Conservation (phyloP, 2,888 invertebrate species). For the Helicoverpa assulta region DNA sequence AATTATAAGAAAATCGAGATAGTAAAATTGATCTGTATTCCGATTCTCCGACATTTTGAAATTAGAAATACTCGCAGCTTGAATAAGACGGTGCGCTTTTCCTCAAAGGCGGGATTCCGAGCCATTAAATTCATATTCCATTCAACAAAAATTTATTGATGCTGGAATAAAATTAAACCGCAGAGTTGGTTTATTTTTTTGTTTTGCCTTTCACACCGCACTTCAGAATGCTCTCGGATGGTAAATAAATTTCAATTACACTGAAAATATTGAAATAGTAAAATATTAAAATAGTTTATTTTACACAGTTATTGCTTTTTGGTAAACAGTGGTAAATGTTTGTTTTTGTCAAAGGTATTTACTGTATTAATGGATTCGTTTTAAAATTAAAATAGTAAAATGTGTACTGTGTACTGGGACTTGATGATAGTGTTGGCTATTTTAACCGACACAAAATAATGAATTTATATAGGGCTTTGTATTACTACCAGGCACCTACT, state of each 20-base stretch:
- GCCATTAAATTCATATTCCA: conserved; percentile 3
- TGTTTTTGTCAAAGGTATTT: too few relatives aligned
- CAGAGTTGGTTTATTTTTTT: background rate
- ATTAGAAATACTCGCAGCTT: background rate
- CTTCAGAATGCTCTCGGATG: conserved; percentile 2
- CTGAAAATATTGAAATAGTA: conserved; percentile 2
- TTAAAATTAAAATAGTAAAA: too few relatives aligned
- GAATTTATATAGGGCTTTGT: too few relatives aligned
- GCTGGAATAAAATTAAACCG: conserved; percentile 8
- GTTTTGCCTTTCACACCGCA: background rate
- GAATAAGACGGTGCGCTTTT: background rate
- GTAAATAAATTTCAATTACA: conserved; percentile 8
- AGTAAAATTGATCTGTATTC: background rate
- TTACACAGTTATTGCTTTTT: background rate
- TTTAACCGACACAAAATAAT: too few relatives aligned
- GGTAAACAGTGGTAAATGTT: background rate
- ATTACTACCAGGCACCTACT: too few relatives aligned
- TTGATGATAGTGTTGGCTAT: too few relatives aligned
- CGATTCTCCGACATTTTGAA: background rate
- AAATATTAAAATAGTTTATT: background rate
- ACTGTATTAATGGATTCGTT: too few relatives aligned
- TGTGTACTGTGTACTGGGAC: too few relatives aligned
- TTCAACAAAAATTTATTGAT: conserved; percentile 5
- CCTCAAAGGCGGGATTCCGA: background rate
- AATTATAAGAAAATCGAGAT: background rate